Evolutionary conservation across 2,888 invertebrate genomes (phyloP).

Genomic region (Rhingia campestris): DNA sequence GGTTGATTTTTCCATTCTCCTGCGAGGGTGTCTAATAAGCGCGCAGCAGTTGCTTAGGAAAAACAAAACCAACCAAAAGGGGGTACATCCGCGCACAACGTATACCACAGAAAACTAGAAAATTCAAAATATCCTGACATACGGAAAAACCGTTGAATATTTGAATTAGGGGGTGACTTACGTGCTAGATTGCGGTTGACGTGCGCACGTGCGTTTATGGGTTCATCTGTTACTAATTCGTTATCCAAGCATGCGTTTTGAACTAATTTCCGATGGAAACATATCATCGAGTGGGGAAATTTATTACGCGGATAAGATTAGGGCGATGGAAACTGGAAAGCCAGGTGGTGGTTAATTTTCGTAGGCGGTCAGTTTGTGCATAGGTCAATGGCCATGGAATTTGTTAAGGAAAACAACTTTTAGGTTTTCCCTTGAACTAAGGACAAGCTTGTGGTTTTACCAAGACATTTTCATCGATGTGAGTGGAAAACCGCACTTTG

Average conservation of each 20-base stretch:
- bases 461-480: no score
- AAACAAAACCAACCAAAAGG: slow-evolving; percentile 27
- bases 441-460: no score
- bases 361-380: not conserved
- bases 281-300: slow-evolving; percentile 39
- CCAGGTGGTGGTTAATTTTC: slow-evolving; percentile 35
- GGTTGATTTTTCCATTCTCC: slow-evolving; percentile 41
- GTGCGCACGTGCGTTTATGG: slow-evolving; percentile 28
- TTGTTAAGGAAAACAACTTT: not conserved
- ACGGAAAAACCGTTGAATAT: slow-evolving; percentile 71
- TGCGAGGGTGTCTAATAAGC: slow-evolving; percentile 54
- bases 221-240: slow-evolving; percentile 72
- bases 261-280: slow-evolving; percentile 54
- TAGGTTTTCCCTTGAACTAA: not conserved
- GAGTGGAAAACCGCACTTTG: no score
- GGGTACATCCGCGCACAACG: slow-evolving; percentile 39
- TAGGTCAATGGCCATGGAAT: not conserved
- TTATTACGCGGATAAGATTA: slow-evolving; percentile 27
- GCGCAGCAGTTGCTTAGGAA: slow-evolving; percentile 66
- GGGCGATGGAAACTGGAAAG: not conserved
- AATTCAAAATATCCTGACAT: slow-evolving; percentile 49
- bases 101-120: slow-evolving; percentile 25
- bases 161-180: slow-evolving; percentile 72
- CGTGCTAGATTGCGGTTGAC: slow-evolving; percentile 23
- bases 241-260: slow-evolving; percentile 44